Conservation (phyloP, 2,113 vertebrate species). For the Astatoreochromis straeleni region DNA sequence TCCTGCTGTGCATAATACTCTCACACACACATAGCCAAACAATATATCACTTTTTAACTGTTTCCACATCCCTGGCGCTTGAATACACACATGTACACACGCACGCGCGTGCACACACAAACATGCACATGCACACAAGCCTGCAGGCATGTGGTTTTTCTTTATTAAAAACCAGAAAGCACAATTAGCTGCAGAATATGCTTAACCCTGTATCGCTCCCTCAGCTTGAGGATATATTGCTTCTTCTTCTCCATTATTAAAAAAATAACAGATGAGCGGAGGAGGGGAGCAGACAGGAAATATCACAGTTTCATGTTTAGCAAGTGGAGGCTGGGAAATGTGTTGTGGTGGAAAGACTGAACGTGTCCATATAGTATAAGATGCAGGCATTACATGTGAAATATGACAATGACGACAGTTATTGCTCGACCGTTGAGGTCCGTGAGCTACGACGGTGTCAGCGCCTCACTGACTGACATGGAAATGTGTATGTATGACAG, state of each 20-base stretch:
- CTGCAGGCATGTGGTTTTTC: slow-evolving; percentile 49
- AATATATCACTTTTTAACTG: slow-evolving; percentile 12
- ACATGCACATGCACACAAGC: neutral
- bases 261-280: slow-evolving; percentile 44
- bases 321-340: slow-evolving; percentile 30
- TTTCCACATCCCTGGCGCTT: slow-evolving; percentile 27
- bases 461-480: neutral
- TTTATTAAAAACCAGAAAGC: slow-evolving; percentile 72
- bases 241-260: slow-evolving; percentile 69
- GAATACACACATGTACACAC: neutral
- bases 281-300: slow-evolving; percentile 42
- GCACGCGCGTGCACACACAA: neutral
- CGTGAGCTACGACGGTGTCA: neutral
- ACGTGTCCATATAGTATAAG: neutral
- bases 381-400: neutral
- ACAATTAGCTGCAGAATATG: slow-evolving; percentile 72
- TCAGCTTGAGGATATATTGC: slow-evolving; percentile 68
- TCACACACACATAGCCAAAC: neutral
- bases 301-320: slow-evolving; percentile 37
- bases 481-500: neutral
- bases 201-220: slow-evolving; percentile 70
- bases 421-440: neutral
- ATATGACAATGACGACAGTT: neutral
- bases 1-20: neutral
- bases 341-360: neutral